Evolutionary conservation across 2,113 vertebrate genomes (phyloP).

Genomic region (human): GRCh38 chr14:33199501-33200000

Average conservation of each 20-base stretch:
- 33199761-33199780: not conserved
- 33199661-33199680: not conserved
- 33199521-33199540: not conserved
- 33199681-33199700: too few relatives aligned
- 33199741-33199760: not conserved
- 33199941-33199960: slow-evolving; percentile 17
- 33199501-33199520: not conserved
- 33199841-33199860: slow-evolving; percentile 45
- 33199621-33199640: not conserved
- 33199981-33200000: slow-evolving; percentile 29
- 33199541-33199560: not conserved
- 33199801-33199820: not conserved
- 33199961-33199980: not conserved
- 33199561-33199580: not conserved
- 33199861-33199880: slow-evolving; percentile 27
- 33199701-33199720: not conserved
- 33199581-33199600: not conserved
- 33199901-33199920: not conserved
- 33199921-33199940: not conserved
- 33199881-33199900: slow-evolving; percentile 37
- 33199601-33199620: not conserved
- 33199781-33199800: slow-evolving; percentile 37
- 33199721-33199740: not conserved
- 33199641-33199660: not conserved
- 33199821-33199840: slow-evolving; percentile 45